Evolutionary conservation across 2,888 invertebrate species (phyloP), one percentile per base, ranked within the genome.

Genomic region (Gerris lacustris): DNA sequence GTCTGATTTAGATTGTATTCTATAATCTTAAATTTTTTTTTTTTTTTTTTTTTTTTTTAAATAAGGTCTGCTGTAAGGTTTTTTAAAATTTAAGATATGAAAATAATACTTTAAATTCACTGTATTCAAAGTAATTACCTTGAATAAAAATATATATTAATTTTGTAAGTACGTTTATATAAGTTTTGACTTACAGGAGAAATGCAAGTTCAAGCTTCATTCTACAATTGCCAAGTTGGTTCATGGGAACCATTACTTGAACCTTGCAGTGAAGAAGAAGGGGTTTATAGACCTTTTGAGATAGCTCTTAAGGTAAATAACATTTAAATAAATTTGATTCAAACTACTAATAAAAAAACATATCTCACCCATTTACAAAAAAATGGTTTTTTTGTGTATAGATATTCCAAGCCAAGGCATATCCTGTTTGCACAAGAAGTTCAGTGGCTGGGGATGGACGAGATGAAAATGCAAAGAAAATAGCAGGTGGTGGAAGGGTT

Each of bases 221-320:
- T 87, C 78, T 90, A 86, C 80, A 90, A 91, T 79, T 87, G 88
- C 76, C 83, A 84, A 66, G 80, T 87, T 68, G 85, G 85, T 68
- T 84, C 84, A 7, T 95, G 94, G 94, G 94, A 95, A 78, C 94
- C 94, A 0, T 79, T 94, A 1, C 79, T 93, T 1, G 93, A 93
- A 76, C 90, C 92, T 0, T 85, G 88, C 0, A 84, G 87, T 0
- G 83, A 86, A 64, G 83, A 84, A 47, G 88, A 89, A 78, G 86
- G 87, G 74, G 79, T 83, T 2, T 88, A 87, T 78, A 83, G 86
- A 71, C 88, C 90, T 0, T 91, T 89, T 88, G 88, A 90, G 77
- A 80, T 90, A 17, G 82, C 85, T 31, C 82, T 89, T 69, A 88
- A 86, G 77, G 80, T 88, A 62, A 73, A 73, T 70, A 45, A 31